Base-by-base conservation (phyloP, 2,797 vertebrate genomes). In the Tragelaphus eurycerus region DNA sequence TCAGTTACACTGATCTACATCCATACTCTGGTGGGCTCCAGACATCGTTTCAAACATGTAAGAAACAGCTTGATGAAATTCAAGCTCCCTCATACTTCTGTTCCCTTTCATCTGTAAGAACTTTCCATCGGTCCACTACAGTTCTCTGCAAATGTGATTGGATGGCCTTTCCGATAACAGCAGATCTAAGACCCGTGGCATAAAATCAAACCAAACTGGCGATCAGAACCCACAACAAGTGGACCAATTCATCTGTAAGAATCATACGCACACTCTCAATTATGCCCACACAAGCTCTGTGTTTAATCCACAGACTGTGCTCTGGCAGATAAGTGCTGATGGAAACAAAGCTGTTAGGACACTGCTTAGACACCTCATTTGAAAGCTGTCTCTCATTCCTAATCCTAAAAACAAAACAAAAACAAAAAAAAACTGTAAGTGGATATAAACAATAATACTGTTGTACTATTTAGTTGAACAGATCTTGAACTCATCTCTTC, bases 81-180 rank as follows among this genome's bases (percentile, higher is more conserved):
- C 50, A 34, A 93, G 55, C 29, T 67, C 57, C 62, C 62, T 52
- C 67, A 86, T 27, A 43, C 34, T 82, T 76, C 54, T 13, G 38
- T 52, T 79, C n/a, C 25, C n/a, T 96, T 60, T 76, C 46, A 57
- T 86, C 94, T 83, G 3, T 83, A 93, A 64, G 90, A 93, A 94
- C 60, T 90, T 95, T 38, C 89, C 64, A 91, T 82, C 34, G 25
- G 17, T 38, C 86, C 55, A 78, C 27, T 50, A 92, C 3, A 15
- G 8, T 82, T 71, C 81, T 93, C 84, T 89, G 74, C 46, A 95
- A 87, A 95, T 48, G 87, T 71, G 59, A 90, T 0, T 81, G 23
- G 27, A 89, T 76, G 91, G 86, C 76, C 21, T 93, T 92, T 81
- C 46, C 43, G 3, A 46, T 9, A 86, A 60, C 1, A 71, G 78